Percentiles rank a stretch among this genome's conserved stretches.
These are phyloP conservation scores for Alouatta palliata DNA, from an alignment of 2,113 vertebrate species.

Conservation along the genomic window DNA sequence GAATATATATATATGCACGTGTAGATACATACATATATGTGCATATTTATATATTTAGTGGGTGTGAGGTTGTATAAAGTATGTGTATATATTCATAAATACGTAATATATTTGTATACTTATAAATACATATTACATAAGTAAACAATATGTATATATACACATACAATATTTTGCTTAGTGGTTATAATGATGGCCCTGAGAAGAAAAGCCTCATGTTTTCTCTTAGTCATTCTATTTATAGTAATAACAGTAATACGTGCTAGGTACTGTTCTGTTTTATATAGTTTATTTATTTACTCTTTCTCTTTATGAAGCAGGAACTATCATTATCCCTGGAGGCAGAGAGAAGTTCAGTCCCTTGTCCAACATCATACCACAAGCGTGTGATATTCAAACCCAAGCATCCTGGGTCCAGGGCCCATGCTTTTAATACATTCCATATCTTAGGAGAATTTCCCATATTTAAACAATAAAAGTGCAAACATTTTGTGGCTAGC, in stretches of 20 bases:
- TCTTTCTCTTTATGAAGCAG: neutral
- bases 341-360: neutral
- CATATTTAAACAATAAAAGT: conserved; percentile 40
- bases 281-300: neutral
- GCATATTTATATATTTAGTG: neutral
- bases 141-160: neutral
- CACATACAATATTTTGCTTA: neutral
- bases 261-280: neutral
- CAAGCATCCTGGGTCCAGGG: neutral
- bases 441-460: neutral
- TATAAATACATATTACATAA: neutral
- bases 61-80: neutral
- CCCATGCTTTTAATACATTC: neutral
- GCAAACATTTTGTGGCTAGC: conserved; percentile 13
- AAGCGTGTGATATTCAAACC: conserved; percentile 21
- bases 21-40: neutral
- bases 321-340: neutral
- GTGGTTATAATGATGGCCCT: neutral
- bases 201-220: neutral
- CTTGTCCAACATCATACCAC: neutral
- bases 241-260: neutral
- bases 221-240: neutral
- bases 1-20: no score
- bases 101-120: neutral
- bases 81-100: neutral